A percentile compares a stretch with the other conserved stretches of the same genome.
Evolutionary conservation across 2,113 vertebrate genomes (phyloP).

Genomic region (Galeopterus variegatus): DNA sequence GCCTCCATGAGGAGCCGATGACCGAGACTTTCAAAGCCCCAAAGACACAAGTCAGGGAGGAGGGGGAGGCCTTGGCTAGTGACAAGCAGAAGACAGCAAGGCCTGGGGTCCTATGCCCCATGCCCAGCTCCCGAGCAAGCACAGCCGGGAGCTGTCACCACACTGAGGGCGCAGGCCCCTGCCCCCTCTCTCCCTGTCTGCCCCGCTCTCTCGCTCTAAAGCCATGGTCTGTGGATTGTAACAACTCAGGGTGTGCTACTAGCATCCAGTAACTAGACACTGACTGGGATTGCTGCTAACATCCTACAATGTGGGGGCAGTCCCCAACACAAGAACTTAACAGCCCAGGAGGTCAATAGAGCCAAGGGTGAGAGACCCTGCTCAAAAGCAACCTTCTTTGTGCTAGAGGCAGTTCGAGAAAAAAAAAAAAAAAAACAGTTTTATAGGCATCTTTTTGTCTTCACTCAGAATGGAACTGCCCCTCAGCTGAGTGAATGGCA

Average conservation of each 20-base stretch:
- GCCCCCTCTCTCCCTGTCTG: not conserved
- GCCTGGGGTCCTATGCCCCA: accelerated
- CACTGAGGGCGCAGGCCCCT: accelerated
- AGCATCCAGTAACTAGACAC: not conserved
- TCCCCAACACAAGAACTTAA: no score
- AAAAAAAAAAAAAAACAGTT: not conserved
- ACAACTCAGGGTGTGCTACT: not conserved
- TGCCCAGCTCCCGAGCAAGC: not conserved
- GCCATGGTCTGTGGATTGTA: no score
- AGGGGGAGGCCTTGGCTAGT: no score
- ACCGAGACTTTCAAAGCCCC: not conserved
- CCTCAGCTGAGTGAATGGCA: not conserved
- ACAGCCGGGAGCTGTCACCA: not conserved
- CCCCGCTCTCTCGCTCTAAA: not conserved
- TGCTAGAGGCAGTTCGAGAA: not conserved
- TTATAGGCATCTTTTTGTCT: not conserved
- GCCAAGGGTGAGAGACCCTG: not conserved
- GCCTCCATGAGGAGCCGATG: not conserved
- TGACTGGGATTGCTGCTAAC: not conserved
- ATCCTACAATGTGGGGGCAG: accelerated
- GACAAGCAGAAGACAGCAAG: not conserved
- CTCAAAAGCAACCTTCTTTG: not conserved
- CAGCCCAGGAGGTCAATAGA: not conserved
- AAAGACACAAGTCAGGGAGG: not conserved
- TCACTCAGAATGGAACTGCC: not conserved